Evolutionary conservation across 2,113 vertebrate species (phyloP), one percentile per base, ranked within the genome.

Genomic region (Cariama cristata): DNA sequence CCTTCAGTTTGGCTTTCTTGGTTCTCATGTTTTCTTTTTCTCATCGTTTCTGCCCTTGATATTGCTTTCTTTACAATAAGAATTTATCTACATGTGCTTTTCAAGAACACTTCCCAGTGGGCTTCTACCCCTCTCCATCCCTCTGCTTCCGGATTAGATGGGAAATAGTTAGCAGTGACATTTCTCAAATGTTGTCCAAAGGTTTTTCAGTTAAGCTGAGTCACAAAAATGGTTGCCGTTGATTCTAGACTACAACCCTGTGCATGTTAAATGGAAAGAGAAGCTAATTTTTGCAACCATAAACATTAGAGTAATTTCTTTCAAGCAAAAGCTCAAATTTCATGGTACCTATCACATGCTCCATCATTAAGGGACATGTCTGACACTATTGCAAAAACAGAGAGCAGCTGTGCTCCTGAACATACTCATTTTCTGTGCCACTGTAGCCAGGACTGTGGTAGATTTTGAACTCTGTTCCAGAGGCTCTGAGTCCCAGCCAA

Each of bases 401-500:
- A 86, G 26, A 89, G 40, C 83, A 92, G 91, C 88, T 95, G 83
- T 88, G 19, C 35, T 95, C 40, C 80, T 72, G 59, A 87, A 68
- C 56, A 80, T 84, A 72, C 33, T 95, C 18, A 89, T 95, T 95
- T 93, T 96, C 91, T 87, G 68, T 93, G 76, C 90, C 84, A 58
- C 74, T 64, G 30, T 73, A 82, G 73, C 69, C 80, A 91, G 84
- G 62, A 69, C 45, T 95, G 62, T 81, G 84, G 80, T 76, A 79
- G 66, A 85, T 91, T 96, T 93, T 89, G 82, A 95, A 50, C 20
- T 80, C 26, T 40, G 11, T 93, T 96, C 93, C 91, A 91, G 84
- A 90, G 66, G 50, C 91, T 59, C n/a, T 33, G 84, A 93, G 77
- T 85, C 50, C 44, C 42, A 76, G 94, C 93, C 96, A 97, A 94